These are phyloP conservation scores for Salticus scenicus DNA, from an alignment of 2,888 invertebrate genomes.

Conservation along the genomic window DNA sequence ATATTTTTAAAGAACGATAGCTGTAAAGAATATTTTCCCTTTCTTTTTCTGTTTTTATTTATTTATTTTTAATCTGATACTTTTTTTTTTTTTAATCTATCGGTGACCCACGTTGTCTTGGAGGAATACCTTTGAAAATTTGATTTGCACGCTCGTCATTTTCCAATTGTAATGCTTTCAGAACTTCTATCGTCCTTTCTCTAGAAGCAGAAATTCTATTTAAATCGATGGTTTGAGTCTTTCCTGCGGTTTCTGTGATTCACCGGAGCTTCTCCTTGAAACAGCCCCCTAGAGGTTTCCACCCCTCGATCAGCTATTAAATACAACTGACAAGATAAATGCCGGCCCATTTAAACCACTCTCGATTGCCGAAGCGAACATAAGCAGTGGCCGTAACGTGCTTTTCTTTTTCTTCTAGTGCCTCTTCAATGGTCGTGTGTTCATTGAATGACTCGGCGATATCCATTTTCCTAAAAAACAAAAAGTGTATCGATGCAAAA, in stretches of 20 bases:
- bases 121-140: no score
- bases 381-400: constrained; percentile 38
- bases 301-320: constrained; percentile 49
- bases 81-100: no score
- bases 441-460: constrained; percentile 50
- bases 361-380: constrained; percentile 16
- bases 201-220: no score
- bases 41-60: no score
- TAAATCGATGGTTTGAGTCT: not conserved
- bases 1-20: no score
- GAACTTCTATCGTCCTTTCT: no score
- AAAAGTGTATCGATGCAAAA: not conserved
- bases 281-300: constrained; percentile 18
- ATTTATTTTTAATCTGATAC: no score
- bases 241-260: constrained; percentile 2
- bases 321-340: constrained; percentile 65
- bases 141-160: no score
- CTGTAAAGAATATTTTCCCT: no score
- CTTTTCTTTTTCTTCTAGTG: constrained; percentile 13
- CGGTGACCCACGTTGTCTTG: no score
- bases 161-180: no score
- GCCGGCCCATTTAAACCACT: constrained; percentile 41
- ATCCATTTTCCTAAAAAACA: not conserved
- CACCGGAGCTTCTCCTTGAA: not conserved
- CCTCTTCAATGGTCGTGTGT: not conserved